Base-by-base conservation (phyloP, 2,797 vertebrate genomes). In the Sitta carolinensis region DNA sequence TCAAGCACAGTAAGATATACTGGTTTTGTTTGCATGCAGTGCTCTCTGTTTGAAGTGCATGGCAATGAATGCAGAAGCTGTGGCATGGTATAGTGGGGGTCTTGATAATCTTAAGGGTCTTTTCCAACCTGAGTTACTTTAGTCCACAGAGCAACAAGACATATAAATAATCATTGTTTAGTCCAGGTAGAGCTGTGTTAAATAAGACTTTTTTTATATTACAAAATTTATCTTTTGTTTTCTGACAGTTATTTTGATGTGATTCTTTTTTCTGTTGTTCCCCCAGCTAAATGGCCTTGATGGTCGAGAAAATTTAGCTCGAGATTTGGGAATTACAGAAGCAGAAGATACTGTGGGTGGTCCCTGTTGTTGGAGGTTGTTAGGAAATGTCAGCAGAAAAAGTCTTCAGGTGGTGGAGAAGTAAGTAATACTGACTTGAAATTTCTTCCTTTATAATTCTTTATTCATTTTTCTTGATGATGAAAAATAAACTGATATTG, bases 331-430 rank as follows among this genome's bases (percentile, higher is more conserved):
- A 66, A 98, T 99, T 76, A 95, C 84, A 2, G 98, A 98, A 90
- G 97, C 96, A 0, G 98, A 99, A 76, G 95, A 96, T 42, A 97
- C 98, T 68, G 97, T 95, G 82, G 98, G 97, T 51, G 98, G 97
- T 30, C 98, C 16, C 94, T 99, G 32, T 93, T 99, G 30, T 94
- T 99, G 89, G 98, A 99, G 82, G 97, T 99, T 52, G 94, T 99
- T 92, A 97, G 96, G 93, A 98, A 98, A 64, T 97, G 97, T 86
- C 97, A 98, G 20, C 98, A 97, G 78, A 97, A 96, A 36, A 97
- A 95, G 47, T 58, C 79, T 29, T 83, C 95, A 6, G 26, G 84
- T 50, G 57, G 45, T 22, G 59, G 87, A 10, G 98, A 99, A 93
- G 98, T 99, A 89, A 98, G 97, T 96, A 55, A 17, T 20, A 16